Evolutionary conservation across 1,140 invertebrate genomes (phyloP), one percentile per base, ranked within the genome.

Genomic region (Riptortus pedestris): DNA sequence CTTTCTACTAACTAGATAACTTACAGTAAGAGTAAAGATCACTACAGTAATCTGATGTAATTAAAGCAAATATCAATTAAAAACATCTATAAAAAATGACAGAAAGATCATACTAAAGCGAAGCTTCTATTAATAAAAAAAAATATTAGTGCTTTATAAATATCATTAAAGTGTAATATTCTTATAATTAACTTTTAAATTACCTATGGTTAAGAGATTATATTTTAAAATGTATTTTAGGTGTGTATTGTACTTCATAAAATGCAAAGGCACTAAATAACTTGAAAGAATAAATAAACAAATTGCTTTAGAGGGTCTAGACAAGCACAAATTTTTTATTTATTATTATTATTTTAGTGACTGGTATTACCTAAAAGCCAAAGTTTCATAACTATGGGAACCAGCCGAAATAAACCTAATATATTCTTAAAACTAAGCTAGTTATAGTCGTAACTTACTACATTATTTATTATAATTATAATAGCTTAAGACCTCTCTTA

Each of bases 191-290:
- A 14, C 5, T 38, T 38, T 38, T 9, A 55, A 55, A 55, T 55
- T 55, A 55, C 14, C 51, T 55, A 55, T 55, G 12, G 24, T 55
- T 55, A 55, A 38, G 31, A 38, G 14, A 38, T 38, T 38, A 55
- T 26, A 24, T 24, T 55, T 55, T 24, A 55, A 55, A 55, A 16
- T 24, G 18, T 55, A 55, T 55, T 18, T 24, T 7, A 24, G 22
- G n/a, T 1, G 2, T 47, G 14, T 51, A 4, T 55, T 55, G 51
- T 55, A 55, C 51, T 55, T 18, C 0, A 55, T 55, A 55, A 24
- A 51, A 63, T 63, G 61, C 45, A 47, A 51, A 63, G 61, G 61
- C 61, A 63, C 61, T 63, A 63, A 63, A 48, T 16, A 43, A 63
- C 51, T 52, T 52, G n/a, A 51, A 48, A 28, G 14, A 4, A 52